phyloP scores from a whole-genome alignment of 92 coral and sea anemone species.

The Virgularia gustaviana region DNA sequence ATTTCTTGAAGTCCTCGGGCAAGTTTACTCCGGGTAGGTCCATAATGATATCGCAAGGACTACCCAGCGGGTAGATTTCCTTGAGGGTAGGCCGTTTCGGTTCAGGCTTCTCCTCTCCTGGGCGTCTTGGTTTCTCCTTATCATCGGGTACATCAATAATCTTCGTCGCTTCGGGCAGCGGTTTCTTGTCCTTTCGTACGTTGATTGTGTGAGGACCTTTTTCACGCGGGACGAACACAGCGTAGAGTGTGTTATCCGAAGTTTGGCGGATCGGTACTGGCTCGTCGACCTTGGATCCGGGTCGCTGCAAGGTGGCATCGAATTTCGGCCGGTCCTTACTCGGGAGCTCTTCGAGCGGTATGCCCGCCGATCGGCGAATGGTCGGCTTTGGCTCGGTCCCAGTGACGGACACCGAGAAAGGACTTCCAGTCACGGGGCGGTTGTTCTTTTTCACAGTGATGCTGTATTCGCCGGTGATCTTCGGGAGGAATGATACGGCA shows the following conservation, averaged over 20 bases:
- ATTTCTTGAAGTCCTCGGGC: slow-evolving; percentile 80
- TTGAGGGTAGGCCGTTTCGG: slow-evolving; percentile 72
- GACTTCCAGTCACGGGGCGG: slow-evolving; percentile 36
- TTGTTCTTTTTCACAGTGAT: slow-evolving; percentile 26
- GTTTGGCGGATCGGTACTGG: slow-evolving; percentile 78
- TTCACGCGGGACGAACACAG: slow-evolving; percentile 88
- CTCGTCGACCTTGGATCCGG: slow-evolving; percentile 75
- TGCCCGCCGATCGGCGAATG: slow-evolving; percentile 91
- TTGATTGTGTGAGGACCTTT: slow-evolving; percentile 86
- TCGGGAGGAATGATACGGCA: slow-evolving; percentile 19
- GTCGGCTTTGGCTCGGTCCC: slow-evolving; percentile 46
- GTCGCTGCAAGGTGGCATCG: slow-evolving; percentile 74
- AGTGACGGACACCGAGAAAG: slow-evolving; percentile 28
- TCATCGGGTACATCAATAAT: slow-evolving; percentile 94
- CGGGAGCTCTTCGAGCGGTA: slow-evolving; percentile 87
- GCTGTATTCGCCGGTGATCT: slow-evolving; percentile 18
- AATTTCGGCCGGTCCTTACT: slow-evolving; percentile 85
- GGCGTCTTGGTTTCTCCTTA: too few relatives aligned
- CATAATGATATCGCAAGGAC: slow-evolving; percentile 81
- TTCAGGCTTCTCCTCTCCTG: slow-evolving; percentile 66
- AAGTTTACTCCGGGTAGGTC: slow-evolving; percentile 82
- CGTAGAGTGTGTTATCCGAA: slow-evolving; percentile 92
- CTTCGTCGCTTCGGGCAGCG: slow-evolving; percentile 90
- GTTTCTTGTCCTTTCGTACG: slow-evolving; percentile 81
- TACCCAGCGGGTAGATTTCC: slow-evolving; percentile 84